Base-by-base conservation (phyloP, 2,888 invertebrate genomes). In the Pandemis corylana region DNA sequence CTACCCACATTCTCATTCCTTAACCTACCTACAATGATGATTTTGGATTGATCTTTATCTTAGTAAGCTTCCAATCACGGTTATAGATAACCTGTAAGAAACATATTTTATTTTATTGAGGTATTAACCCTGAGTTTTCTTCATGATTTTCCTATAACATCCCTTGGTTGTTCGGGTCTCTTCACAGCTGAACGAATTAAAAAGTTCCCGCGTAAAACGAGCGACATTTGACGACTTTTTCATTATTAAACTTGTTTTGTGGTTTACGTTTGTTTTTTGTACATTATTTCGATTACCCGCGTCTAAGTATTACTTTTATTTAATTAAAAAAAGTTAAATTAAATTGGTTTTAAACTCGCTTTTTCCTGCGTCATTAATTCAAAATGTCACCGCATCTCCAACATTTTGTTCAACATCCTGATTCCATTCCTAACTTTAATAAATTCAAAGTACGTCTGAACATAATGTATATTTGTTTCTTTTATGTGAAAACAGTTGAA, bases 191-290 rank as follows among this genome's bases (percentile, higher is more conserved):
- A 20, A n/a, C 51, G 51, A 51, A 66, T 53, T 53, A 10, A 53
- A 67, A 67, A 67, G 53, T 67, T 67, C 41, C 9, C 67, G n/a
- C 36, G 12, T 67, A 67, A 67, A 67, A 49, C 41, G 51, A 41
- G 7, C 62, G 62, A 67, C 41, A 67, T 51, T 67, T 67, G 67
- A 67, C 67, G 49, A 53, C 53, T 53, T 66, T 66, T 67, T 67
- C 51, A 53, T 67, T 53, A 41, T 10, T 41, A 53, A 66, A 53
- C n/a, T 67, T 67, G 51, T 28, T 46, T 36, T 36, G 15, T 66
- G 51, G 4, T 51, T 53, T 53, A 59, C 28, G 28, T 59, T 59
- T 28, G 28, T 41, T n/a, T 41, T n/a, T n/a, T 53, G 51, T 66
- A n/a, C n/a, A 41, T 28, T n/a, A 49, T 51, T 67, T 53, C 49